Evolutionary conservation across 2,113 vertebrate genomes (phyloP), one percentile per base, ranked within the genome.

Genomic region (Callopanchax toddi): DNA sequence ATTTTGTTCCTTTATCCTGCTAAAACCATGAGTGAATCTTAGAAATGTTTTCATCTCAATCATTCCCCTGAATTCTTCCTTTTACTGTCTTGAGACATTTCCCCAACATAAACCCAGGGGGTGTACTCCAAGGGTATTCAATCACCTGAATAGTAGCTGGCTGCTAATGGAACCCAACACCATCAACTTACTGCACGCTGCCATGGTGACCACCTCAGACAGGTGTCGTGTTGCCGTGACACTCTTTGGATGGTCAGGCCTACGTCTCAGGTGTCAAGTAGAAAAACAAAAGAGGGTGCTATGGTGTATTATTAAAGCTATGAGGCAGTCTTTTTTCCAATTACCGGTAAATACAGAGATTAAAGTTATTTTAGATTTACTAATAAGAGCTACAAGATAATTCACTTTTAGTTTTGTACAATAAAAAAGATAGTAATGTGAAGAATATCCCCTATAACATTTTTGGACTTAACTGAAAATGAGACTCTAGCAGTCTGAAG

Each of bases 261-360:
- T 46, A 45, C 58, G 7, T 83, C 80, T 87, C 79, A 45, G 65
- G 72, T 89, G 70, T 78, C 82, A 58, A 59, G 63, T 81, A 71
- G 45, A 74, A 63, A 60, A 50, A 74, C 44, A 79, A 68, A 25
- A 61, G 39, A 48, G 21, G 59, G 12, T n/a, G 32, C 43, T 26
- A 18, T 62, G 68, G 67, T 2, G 7, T 34, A 29, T 46, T 26
- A 17, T 26, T 43, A 12, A 9, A 3, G 12, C 7, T 55, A 32
- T 32, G 45, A 29, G 13, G 10, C 5, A 4, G 15, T 39, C 8
- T n/a, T n/a, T n/a, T n/a, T n/a, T n/a, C n/a, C n/a, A n/a, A n/a
- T n/a, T n/a, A n/a, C n/a, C n/a, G n/a, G n/a, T n/a, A n/a, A n/a
- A n/a, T n/a, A n/a, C n/a, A n/a, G n/a, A n/a, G n/a, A n/a, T n/a